Evolutionary conservation across 2,113 vertebrate species (phyloP).

Genomic region (Chloropsis cyanopogon): DNA sequence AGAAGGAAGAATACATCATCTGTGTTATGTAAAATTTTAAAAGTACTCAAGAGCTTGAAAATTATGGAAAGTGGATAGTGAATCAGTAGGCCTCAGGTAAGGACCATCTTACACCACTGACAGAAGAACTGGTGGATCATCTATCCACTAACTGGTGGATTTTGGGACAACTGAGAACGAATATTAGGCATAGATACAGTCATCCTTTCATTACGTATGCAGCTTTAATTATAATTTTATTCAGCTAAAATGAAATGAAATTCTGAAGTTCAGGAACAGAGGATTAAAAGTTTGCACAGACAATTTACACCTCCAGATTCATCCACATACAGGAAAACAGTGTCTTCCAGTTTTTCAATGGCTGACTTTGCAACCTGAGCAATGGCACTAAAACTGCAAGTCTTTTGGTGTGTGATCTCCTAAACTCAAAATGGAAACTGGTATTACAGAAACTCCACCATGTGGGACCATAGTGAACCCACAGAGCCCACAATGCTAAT

Average conservation of each 20-base stretch:
- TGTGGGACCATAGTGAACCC: background rate
- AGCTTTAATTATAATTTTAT: background rate
- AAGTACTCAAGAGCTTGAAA: background rate
- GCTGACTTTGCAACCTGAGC: background rate
- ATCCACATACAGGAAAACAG: background rate
- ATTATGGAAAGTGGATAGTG: background rate
- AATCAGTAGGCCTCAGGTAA: background rate
- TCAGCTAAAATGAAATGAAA: background rate
- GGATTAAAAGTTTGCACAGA: background rate
- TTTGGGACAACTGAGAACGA: background rate
- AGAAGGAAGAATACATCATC: background rate
- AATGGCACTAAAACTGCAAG: background rate
- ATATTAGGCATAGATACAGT: background rate
- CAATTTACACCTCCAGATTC: background rate
- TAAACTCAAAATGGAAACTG: background rate
- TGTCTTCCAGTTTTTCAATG: background rate
- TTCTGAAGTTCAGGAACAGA: background rate
- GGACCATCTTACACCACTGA: background rate
- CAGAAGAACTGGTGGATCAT: background rate
- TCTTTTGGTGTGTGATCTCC: background rate
- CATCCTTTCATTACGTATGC: background rate
- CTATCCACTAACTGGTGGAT: background rate
- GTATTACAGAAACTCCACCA: background rate
- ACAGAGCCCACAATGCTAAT: background rate
- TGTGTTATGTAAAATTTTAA: background rate